Conservation (phyloP, 2,797 vertebrate species). For the Falco cherrug region DNA sequence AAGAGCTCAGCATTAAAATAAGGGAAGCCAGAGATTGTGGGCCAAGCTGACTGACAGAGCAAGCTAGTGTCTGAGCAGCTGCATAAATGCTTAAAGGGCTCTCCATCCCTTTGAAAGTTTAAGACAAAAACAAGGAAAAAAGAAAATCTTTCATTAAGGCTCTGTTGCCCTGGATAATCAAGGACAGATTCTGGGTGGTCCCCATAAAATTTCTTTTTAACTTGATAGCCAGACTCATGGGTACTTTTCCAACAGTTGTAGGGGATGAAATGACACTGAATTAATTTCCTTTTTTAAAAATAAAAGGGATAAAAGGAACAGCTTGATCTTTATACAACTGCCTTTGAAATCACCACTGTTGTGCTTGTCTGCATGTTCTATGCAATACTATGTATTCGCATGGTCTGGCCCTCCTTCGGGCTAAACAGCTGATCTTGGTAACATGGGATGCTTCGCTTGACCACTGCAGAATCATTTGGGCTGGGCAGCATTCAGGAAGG, state of each 20-base stretch:
- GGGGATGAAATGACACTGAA: slow-evolving; percentile 10
- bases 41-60: background rate
- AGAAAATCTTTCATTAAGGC: slow-evolving; percentile 29
- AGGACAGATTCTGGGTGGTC: slow-evolving; percentile 46
- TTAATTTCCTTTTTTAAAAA: background rate
- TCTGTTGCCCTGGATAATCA: slow-evolving; percentile 12
- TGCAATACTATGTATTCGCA: background rate
- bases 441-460: background rate
- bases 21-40: background rate
- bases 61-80: slow-evolving; percentile 27
- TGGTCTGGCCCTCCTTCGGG: background rate
- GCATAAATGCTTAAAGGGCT: background rate
- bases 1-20: background rate
- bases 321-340: background rate
- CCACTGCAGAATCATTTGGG: background rate
- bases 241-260: slow-evolving; percentile 12
- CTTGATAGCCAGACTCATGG: background rate
- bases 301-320: background rate
- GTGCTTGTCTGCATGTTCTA: background rate
- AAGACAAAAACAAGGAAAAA: background rate
- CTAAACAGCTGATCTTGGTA: background rate
- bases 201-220: slow-evolving; percentile 26
- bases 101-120: slow-evolving; percentile 2
- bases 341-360: background rate
- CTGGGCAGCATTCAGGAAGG: background rate